Conservation (phyloP, 2,888 invertebrate genomes). For the Mesorhabditis sp. region DNA sequence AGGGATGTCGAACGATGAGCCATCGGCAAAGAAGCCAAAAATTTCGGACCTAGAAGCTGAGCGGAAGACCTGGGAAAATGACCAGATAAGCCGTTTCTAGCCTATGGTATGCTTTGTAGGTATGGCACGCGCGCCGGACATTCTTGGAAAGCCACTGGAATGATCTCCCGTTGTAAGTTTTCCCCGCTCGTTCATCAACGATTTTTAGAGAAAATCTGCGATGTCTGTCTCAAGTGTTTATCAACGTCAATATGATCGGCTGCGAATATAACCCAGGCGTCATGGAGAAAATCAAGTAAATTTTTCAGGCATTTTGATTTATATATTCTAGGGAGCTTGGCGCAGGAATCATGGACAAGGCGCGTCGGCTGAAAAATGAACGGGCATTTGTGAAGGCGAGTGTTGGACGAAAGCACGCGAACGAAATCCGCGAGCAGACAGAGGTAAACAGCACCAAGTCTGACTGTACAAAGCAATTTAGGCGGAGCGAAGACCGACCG, state of each 20-base stretch:
- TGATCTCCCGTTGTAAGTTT: constrained; percentile 24
- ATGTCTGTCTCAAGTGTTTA: constrained; percentile 35
- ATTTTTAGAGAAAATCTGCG: constrained; percentile 28
- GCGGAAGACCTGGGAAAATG: constrained; percentile 31
- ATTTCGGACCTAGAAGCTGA: constrained; percentile 22
- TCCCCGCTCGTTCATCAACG: background rate
- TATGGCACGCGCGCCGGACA: constrained; percentile 29
- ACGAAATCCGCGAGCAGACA: constrained; percentile 10
- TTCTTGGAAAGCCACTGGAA: constrained; percentile 34
- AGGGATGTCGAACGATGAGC: background rate
- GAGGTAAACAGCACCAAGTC: constrained; percentile 1
- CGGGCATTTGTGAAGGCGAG: constrained; percentile 13
- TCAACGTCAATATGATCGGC: constrained; percentile 33
- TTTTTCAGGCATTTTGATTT: background rate
- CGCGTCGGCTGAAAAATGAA: constrained; percentile 10
- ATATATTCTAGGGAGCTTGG: constrained; percentile 20
- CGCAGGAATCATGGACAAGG: constrained; percentile 21
- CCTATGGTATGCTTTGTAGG: constrained; percentile 28
- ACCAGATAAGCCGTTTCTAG: constrained; percentile 26
- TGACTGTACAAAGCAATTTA: background rate
- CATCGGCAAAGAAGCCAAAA: background rate
- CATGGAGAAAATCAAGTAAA: constrained; percentile 25
- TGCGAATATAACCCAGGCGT: constrained; percentile 28
- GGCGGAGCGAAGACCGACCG: background rate
- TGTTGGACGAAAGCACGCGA: constrained; percentile 12